Conservation (phyloP, 2,888 invertebrate genomes). For the Ennomos fuscantarius region DNA sequence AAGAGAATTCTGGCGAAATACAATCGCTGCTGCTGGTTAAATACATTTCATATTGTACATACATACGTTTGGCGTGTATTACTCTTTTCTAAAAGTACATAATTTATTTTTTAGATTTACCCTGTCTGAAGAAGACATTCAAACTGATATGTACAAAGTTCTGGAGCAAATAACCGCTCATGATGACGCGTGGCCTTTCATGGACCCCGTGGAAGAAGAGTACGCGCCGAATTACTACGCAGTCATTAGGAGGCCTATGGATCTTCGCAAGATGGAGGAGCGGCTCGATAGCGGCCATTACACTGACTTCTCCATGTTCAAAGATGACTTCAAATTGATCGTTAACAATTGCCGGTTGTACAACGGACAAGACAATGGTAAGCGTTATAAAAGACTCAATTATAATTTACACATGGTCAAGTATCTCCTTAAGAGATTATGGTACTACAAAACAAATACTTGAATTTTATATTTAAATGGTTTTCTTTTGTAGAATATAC, state of each 20-base stretch:
- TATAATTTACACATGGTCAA: no score
- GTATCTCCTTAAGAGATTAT: no score
- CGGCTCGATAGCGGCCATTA: constrained; percentile 93
- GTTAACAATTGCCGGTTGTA: constrained; percentile 96
- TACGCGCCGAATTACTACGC: constrained; percentile 95
- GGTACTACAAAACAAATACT: not conserved
- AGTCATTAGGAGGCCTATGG: constrained; percentile 93
- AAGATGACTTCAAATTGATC: constrained; percentile 95
- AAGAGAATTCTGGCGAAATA: no score
- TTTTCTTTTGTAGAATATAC: constrained; percentile 89
- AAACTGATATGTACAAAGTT: constrained; percentile 96
- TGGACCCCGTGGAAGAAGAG: constrained; percentile 96
- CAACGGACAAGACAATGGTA: constrained; percentile 97
- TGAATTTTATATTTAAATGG: not conserved
- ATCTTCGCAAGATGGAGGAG: constrained; percentile 94
- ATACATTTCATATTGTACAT: no score
- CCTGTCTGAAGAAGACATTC: constrained; percentile 93
- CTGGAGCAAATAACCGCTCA: constrained; percentile 94
- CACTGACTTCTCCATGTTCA: constrained; percentile 91
- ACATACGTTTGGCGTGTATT: not conserved
- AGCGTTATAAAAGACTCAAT: constrained; percentile 39
- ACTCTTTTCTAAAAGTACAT: no score
- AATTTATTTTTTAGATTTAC: constrained; percentile 86
- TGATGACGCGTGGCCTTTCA: constrained; percentile 97
- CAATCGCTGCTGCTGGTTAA: no score